phyloP scores from a whole-genome alignment of 2,113 vertebrate genomes.

The Lipophrys pholis region DNA sequence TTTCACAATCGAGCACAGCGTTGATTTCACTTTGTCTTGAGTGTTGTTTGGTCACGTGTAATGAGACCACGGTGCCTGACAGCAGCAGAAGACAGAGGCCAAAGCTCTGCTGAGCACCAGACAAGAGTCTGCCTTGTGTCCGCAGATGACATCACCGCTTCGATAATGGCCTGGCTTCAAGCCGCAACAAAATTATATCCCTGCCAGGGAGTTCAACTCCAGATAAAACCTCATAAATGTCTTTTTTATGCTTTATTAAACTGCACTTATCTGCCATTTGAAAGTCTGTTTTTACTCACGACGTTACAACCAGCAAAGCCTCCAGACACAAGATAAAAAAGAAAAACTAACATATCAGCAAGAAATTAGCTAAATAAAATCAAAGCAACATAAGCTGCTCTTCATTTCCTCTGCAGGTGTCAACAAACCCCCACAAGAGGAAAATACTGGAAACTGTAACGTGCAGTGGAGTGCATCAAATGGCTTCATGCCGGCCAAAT shows the following conservation, averaged over 20 bases:
- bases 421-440: slow-evolving; percentile 1
- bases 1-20: neutral
- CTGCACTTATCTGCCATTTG: slow-evolving; percentile 36
- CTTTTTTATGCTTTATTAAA: slow-evolving; percentile 60
- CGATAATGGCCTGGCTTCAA: slow-evolving; percentile 39
- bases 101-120: slow-evolving; percentile 37
- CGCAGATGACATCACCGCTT: slow-evolving; percentile 56
- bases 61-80: slow-evolving; percentile 12
- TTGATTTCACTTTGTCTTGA: slow-evolving; percentile 4
- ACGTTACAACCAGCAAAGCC: slow-evolving; percentile 16
- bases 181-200: slow-evolving; percentile 53
- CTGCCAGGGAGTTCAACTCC: slow-evolving; percentile 38
- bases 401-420: slow-evolving; percentile 10
- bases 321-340: neutral
- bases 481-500: slow-evolving; percentile 52
- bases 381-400: neutral
- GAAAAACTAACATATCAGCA: neutral
- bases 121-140: slow-evolving; percentile 48
- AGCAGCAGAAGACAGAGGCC: slow-evolving; percentile 12
- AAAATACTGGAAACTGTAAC: slow-evolving; percentile 14
- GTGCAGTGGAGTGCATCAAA: slow-evolving; percentile 39
- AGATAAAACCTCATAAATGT: slow-evolving; percentile 54
- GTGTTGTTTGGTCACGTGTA: neutral
- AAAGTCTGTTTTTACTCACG: slow-evolving; percentile 58
- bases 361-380: slow-evolving; percentile 31